Conservation (phyloP, 2,113 vertebrate species). For the Phylloscopus trochiloides region DNA sequence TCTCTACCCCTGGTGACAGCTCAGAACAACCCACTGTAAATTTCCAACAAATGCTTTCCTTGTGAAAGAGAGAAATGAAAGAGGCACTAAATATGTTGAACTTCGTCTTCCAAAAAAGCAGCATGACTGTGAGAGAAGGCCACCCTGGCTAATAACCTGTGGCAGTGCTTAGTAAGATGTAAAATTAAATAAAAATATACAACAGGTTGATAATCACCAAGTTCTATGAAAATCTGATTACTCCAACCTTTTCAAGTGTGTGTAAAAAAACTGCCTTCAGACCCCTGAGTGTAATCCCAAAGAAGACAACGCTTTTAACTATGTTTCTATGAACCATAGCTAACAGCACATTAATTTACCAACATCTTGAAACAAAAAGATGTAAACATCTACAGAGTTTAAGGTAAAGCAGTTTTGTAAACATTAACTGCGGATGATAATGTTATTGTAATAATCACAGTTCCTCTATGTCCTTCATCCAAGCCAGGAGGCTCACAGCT, state of each 20-base stretch:
- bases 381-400: slow-evolving; percentile 89
- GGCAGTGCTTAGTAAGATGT: slow-evolving; percentile 81
- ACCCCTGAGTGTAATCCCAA: slow-evolving; percentile 87
- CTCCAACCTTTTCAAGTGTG: slow-evolving; percentile 83
- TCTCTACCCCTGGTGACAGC: slow-evolving; percentile 30
- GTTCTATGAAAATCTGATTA: slow-evolving; percentile 73
- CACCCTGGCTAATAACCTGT: slow-evolving; percentile 77
- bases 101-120: slow-evolving; percentile 81
- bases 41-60: slow-evolving; percentile 61
- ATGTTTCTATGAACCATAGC: slow-evolving; percentile 67
- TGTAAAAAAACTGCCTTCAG: slow-evolving; percentile 81
- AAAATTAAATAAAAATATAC: slow-evolving; percentile 77
- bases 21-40: slow-evolving; percentile 21
- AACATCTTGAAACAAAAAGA: slow-evolving; percentile 75
- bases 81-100: slow-evolving; percentile 83
- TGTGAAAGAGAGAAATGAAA: slow-evolving; percentile 77
- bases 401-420: slow-evolving; percentile 88
- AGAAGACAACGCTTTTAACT: slow-evolving; percentile 75
- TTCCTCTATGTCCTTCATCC: slow-evolving; percentile 74
- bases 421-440: slow-evolving; percentile 82
- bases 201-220: slow-evolving; percentile 75
- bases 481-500: slow-evolving; percentile 70
- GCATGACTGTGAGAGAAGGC: slow-evolving; percentile 81
- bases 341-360: slow-evolving; percentile 74
- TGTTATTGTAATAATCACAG: slow-evolving; percentile 75